Percentiles rank a stretch among this genome's conserved stretches.
phyloP scores from a whole-genome alignment of 2,888 invertebrate genomes.

The Ferrisia virgata region DNA sequence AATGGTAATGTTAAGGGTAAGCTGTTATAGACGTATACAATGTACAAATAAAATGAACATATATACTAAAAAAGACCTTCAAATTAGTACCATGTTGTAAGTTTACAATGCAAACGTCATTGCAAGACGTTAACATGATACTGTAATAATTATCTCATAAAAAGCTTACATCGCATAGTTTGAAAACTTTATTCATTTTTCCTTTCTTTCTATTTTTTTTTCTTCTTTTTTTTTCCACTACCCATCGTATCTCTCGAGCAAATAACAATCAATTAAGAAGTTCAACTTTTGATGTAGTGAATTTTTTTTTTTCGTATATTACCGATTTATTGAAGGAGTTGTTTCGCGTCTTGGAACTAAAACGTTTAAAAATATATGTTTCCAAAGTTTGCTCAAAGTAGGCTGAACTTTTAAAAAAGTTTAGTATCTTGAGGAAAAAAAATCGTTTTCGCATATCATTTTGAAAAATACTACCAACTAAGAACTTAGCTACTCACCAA shows the following conservation, averaged over 20 bases:
- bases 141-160: neutral
- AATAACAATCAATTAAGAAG: slow-evolving; percentile 26
- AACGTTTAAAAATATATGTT: slow-evolving; percentile 27
- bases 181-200: neutral
- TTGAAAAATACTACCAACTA: slow-evolving; percentile 3
- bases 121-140: neutral
- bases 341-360: neutral
- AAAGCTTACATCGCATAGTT: neutral
- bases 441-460: slow-evolving; percentile 29
- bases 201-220: no score
- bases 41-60: neutral
- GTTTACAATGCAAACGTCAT: neutral
- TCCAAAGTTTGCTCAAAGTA: slow-evolving; percentile 1
- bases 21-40: neutral
- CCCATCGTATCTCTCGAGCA: neutral
- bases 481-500: slow-evolving; percentile 13
- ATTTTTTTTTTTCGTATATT: neutral
- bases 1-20: no score
- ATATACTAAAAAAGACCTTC: neutral
- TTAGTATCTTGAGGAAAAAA: slow-evolving; percentile 7
- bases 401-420: neutral
- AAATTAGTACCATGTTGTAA: neutral
- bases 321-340: slow-evolving; percentile 2
- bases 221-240: neutral
- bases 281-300: slow-evolving; percentile 20